Percentiles rank a stretch among this genome's conserved stretches.
Evolutionary conservation across 2,797 vertebrate species (phyloP).

Genomic region (Ctenopoma kingsleyae): DNA sequence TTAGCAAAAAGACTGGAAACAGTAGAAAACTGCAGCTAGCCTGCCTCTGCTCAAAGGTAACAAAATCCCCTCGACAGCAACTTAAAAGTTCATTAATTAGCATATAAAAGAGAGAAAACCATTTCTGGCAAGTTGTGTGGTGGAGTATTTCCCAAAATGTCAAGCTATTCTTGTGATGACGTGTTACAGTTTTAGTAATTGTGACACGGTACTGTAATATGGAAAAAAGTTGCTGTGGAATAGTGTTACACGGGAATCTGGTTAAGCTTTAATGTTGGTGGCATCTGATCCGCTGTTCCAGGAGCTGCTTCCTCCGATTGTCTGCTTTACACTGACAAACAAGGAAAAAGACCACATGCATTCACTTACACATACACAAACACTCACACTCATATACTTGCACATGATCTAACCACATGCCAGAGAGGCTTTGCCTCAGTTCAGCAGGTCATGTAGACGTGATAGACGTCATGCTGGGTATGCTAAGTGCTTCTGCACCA

Average conservation of each 20-base stretch:
- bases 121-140: neutral
- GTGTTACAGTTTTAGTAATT: neutral
- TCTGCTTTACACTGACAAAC: slow-evolving; percentile 14
- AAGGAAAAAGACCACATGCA: neutral
- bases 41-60: neutral
- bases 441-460: slow-evolving; percentile 26
- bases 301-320: slow-evolving; percentile 5
- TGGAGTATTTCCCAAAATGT: neutral
- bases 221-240: too few relatives aligned
- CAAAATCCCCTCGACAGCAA: too few relatives aligned
- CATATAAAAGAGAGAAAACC: neutral
- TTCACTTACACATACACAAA: neutral
- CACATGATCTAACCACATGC: neutral
- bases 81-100: neutral
- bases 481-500: slow-evolving; percentile 28
- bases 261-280: too few relatives aligned
- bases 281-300: slow-evolving; percentile 11
- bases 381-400: neutral
- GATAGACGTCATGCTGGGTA: slow-evolving; percentile 35
- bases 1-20: neutral
- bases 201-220: neutral
- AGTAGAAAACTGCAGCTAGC: neutral
- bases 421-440: too few relatives aligned
- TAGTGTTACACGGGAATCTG: too few relatives aligned
- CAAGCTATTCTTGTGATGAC: neutral